A percentile compares a stretch with the other conserved stretches of the same genome.
Evolutionary conservation across 2,797 vertebrate genomes (phyloP).

Genomic region (Spea hammondii): DNA sequence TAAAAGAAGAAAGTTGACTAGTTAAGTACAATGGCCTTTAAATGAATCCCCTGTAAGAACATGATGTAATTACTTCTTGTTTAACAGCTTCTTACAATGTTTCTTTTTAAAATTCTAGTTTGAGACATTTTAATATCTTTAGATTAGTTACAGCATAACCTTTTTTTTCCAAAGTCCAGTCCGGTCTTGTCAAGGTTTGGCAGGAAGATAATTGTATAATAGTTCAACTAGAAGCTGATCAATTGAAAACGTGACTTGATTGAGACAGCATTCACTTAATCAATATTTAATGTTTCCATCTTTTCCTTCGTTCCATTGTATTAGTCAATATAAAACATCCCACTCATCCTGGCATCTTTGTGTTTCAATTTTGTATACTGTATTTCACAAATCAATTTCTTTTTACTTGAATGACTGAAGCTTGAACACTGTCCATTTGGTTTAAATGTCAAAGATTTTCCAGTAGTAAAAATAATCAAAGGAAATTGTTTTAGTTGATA

Average conservation of each 20-base stretch:
- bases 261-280: conserved; percentile 19
- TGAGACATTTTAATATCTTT: not conserved
- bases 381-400: no score
- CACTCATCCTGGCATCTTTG: not conserved
- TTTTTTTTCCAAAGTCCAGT: conserved; percentile 6
- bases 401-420: no score
- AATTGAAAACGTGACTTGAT: conserved; percentile 1
- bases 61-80: no score
- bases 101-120: not conserved
- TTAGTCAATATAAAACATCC: not conserved
- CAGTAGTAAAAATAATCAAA: no score
- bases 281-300: not conserved
- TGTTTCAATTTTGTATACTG: no score
- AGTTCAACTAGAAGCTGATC: conserved; percentile 17
- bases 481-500: no score
- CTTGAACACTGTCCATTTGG: no score
- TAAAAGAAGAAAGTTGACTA: no score
- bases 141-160: conserved; percentile 2
- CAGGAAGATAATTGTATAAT: conserved; percentile 23
- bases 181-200: not conserved
- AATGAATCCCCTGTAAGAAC: not conserved
- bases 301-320: not conserved
- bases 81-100: not conserved
- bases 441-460: no score
- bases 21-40: not conserved